These are phyloP conservation scores for Axea sp. DNA, from an alignment of 2,888 invertebrate species.

Conservation along the genomic window DNA sequence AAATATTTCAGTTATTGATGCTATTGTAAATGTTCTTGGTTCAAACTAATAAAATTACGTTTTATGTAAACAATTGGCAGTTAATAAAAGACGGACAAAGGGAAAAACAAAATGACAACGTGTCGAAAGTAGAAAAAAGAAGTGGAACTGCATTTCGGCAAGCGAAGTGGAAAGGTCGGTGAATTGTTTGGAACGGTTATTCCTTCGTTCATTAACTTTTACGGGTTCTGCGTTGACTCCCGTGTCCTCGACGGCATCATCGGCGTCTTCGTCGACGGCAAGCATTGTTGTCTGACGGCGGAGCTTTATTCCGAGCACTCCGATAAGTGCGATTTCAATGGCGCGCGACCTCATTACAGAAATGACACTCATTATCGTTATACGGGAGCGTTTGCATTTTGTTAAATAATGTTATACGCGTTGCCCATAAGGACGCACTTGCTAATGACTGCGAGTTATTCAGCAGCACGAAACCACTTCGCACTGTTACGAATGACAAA, in stretches of 20 bases:
- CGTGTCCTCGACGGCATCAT: constrained; percentile 52
- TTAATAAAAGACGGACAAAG: constrained; percentile 11
- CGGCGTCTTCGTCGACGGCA: constrained; percentile 40
- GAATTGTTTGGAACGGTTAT: constrained; percentile 68
- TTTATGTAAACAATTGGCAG: no score
- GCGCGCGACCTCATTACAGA: constrained; percentile 76
- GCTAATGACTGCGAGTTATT: constrained; percentile 71
- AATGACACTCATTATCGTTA: constrained; percentile 77
- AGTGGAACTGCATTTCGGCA: constrained; percentile 39
- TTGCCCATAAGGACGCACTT: constrained; percentile 40
- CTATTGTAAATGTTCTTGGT: no score
- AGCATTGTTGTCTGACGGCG: constrained; percentile 51
- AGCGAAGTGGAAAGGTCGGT: constrained; percentile 52
- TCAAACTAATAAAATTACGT: no score
- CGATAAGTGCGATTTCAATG: constrained; percentile 62
- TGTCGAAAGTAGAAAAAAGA: neutral
- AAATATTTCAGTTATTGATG: no score
- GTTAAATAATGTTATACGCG: constrained; percentile 63
- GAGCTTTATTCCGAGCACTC: constrained; percentile 36
- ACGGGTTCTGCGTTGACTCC: constrained; percentile 61
- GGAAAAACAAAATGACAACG: constrained; percentile 14
- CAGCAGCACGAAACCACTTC: constrained; percentile 69
- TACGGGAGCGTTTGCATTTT: constrained; percentile 70
- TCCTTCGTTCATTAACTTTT: constrained; percentile 70
- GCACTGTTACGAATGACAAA: constrained; percentile 25